Conservation (phyloP, 2,113 vertebrate species). For the Gymnobelideus leadbeateri region DNA sequence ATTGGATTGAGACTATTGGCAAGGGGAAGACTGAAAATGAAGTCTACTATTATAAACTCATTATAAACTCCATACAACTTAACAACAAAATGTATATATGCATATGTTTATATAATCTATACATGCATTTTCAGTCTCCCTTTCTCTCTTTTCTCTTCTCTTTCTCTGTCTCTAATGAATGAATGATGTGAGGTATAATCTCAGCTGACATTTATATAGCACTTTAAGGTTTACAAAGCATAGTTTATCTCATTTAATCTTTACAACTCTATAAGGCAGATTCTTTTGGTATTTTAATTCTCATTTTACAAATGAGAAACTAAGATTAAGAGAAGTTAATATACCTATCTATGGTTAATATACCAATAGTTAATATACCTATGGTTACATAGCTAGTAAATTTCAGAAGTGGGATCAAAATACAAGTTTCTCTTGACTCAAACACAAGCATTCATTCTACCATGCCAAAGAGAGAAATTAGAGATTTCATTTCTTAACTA, state of each 20-base stretch:
- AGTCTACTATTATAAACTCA: no score
- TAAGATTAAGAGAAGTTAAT: background rate
- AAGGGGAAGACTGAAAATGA: no score
- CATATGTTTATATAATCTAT: background rate
- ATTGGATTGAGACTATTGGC: no score
- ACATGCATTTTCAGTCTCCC: background rate
- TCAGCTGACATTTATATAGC: background rate
- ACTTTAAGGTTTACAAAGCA: background rate
- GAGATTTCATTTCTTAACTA: background rate
- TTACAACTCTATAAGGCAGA: background rate
- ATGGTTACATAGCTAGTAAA: background rate
- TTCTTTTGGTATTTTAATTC: background rate
- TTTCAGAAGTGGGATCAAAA: background rate
- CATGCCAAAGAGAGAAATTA: background rate
- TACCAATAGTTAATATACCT: background rate
- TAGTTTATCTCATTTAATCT: background rate
- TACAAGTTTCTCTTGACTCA: background rate
- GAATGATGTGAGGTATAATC: background rate
- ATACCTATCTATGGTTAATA: background rate
- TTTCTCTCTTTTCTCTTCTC: no score
- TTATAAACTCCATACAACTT: no score
- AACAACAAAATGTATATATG: background rate
- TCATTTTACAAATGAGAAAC: background rate
- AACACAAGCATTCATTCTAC: background rate
- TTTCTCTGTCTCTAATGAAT: background rate